Percentiles rank a stretch among this genome's conserved stretches.
These are phyloP conservation scores for Laodelphax striatellus DNA, from an alignment of 1,140 invertebrate genomes.

Conservation along the genomic window DNA sequence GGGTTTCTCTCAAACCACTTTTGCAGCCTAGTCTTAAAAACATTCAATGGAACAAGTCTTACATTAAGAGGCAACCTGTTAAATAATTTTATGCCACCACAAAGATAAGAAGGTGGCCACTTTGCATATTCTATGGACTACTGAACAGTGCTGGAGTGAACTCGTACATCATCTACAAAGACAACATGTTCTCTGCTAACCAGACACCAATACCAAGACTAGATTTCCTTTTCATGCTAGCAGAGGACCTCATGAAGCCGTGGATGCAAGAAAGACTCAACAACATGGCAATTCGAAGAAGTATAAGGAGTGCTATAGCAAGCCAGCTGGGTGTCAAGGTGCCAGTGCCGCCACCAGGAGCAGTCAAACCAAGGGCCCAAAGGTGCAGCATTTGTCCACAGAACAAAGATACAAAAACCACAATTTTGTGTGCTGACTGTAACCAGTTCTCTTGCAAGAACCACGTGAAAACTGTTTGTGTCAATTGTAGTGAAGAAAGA, in stretches of 20 bases:
- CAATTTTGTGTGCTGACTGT: constrained; percentile 2
- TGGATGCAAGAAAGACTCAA: background rate
- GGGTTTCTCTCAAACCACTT: too few relatives aligned
- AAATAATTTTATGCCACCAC: too few relatives aligned
- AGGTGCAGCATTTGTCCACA: background rate
- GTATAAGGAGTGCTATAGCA: background rate
- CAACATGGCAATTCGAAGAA: background rate
- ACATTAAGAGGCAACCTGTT: too few relatives aligned
- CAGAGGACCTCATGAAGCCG: constrained; percentile 4
- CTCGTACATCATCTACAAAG: constrained; percentile 8
- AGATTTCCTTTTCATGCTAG: background rate
- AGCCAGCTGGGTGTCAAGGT: background rate
- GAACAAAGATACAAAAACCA: constrained; percentile 3
- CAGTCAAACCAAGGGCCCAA: background rate
- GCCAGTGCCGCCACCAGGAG: background rate
- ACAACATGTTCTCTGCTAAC: background rate
- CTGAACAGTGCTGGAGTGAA: constrained; percentile 23
- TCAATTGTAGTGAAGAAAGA: background rate
- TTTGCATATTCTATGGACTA: constrained; percentile 27
- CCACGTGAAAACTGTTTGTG: background rate
- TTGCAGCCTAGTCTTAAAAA: too few relatives aligned
- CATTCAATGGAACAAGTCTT: too few relatives aligned
- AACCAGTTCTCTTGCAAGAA: background rate
- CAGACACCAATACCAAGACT: constrained; percentile 3
- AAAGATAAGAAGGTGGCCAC: constrained; percentile 29